phyloP scores from a whole-genome alignment of 2,797 vertebrate genomes.

The Gouania willdenowi region DNA sequence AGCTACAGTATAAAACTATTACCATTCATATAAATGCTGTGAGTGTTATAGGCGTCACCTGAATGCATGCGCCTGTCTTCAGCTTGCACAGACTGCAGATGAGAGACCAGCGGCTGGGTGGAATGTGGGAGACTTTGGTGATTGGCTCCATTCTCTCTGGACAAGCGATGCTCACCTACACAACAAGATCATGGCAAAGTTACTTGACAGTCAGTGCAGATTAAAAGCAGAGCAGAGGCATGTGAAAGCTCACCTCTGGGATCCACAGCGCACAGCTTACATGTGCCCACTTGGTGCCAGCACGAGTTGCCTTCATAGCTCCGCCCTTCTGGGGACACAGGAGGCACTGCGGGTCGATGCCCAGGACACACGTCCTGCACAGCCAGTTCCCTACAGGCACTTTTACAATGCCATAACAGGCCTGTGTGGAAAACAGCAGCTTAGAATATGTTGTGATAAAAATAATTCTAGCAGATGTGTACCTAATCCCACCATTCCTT shows the following conservation, averaged over 20 bases:
- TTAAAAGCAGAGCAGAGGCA: not conserved
- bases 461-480: too few relatives aligned
- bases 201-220: too few relatives aligned
- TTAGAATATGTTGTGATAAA: too few relatives aligned
- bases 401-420: conserved; percentile 96
- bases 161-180: conserved; percentile 95
- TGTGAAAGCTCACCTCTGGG: conserved; percentile 81
- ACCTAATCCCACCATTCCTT: too few relatives aligned
- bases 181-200: not conserved
- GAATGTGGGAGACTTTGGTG: conserved; percentile 97
- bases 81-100: conserved; percentile 96
- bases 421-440: conserved; percentile 65
- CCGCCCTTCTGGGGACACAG: conserved; percentile 95
- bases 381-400: conserved; percentile 97
- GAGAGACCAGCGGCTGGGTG: conserved; percentile 95
- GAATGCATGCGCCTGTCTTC: conserved; percentile 97
- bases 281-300: conserved; percentile 95
- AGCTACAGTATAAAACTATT: too few relatives aligned
- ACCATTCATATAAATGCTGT: too few relatives aligned
- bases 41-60: conserved; percentile 73
- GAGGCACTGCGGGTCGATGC: conserved; percentile 91
- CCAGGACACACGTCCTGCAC: conserved; percentile 92
- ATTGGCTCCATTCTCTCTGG: conserved; percentile 99
- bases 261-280: conserved; percentile 99
- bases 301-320: conserved; percentile 95